Evolutionary conservation across 2,888 invertebrate genomes (phyloP).

Genomic region (Andrena flavipes): DNA sequence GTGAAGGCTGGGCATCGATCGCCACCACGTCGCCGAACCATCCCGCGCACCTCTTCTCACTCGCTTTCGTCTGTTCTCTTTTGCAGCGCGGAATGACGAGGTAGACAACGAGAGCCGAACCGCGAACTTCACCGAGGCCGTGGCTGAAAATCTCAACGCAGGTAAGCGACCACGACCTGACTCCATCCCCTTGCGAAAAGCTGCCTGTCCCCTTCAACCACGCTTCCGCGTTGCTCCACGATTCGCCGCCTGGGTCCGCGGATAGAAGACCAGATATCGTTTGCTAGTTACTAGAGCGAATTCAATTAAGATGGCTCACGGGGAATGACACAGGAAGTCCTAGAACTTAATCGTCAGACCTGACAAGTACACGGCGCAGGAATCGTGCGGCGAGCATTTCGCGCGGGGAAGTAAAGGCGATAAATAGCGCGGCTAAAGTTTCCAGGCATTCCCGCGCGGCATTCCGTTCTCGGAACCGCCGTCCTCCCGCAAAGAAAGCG

Average conservation of each 20-base stretch:
- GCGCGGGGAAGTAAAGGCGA: not conserved
- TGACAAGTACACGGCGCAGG: too few relatives aligned
- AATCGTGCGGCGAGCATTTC: too few relatives aligned
- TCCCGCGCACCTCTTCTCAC: not conserved
- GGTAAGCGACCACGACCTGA: conserved; percentile 65
- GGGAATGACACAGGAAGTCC: too few relatives aligned
- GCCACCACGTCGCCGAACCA: not conserved
- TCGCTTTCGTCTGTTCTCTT: conserved; percentile 3
- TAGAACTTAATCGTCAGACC: too few relatives aligned
- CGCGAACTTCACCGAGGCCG: conserved; percentile 67
- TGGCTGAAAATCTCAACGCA: conserved; percentile 77
- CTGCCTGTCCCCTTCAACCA: too few relatives aligned
- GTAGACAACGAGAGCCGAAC: conserved; percentile 74
- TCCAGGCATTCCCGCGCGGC: conserved; percentile 22
- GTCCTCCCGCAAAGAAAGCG: conserved; percentile 33
- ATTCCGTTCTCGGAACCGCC: conserved; percentile 38
- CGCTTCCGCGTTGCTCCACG: not conserved
- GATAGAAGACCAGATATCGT: not conserved
- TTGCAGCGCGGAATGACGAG: conserved; percentile 76
- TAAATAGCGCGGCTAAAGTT: conserved; percentile 20
- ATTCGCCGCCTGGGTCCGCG: too few relatives aligned
- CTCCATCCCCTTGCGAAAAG: not conserved
- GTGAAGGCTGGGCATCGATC: not conserved
- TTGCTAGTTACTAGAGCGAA: too few relatives aligned
- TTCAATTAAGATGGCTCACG: too few relatives aligned